Evolutionary conservation across 2,113 vertebrate genomes (phyloP).

Genomic region (Pantherophis guttatus): DNA sequence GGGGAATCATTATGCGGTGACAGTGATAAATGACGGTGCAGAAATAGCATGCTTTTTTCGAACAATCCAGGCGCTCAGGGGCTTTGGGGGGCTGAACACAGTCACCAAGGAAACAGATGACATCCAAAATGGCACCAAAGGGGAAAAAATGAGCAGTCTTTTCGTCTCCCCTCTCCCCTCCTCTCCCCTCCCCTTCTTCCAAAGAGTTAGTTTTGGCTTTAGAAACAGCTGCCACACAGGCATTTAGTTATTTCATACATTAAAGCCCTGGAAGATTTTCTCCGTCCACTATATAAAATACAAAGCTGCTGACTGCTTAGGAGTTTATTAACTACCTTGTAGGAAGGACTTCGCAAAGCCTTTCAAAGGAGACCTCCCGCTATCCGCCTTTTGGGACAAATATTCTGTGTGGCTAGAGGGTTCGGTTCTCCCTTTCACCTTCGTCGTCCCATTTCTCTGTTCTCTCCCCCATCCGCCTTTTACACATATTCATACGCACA

Average conservation of each 20-base stretch:
- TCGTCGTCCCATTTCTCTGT: not conserved
- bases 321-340: conserved; percentile 51
- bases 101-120: conserved; percentile 98
- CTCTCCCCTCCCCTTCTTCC: conserved; percentile 5
- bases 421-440: not conserved
- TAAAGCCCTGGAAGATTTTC: conserved; percentile 55
- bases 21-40: conserved; percentile 99
- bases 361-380: not conserved
- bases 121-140: conserved; percentile 93
- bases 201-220: conserved; percentile 82
- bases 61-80: conserved; percentile 90
- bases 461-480: not conserved
- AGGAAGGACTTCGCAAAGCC: not conserved
- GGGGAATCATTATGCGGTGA: conserved; percentile 99
- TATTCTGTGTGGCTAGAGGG: not conserved
- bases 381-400: not conserved
- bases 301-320: conserved; percentile 52
- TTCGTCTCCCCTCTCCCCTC: conserved; percentile 37
- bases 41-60: conserved; percentile 85
- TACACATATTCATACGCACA: not conserved
- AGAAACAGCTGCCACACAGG: conserved; percentile 82
- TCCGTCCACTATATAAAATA: conserved; percentile 52
- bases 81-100: conserved; percentile 86
- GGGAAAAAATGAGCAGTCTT: conserved; percentile 78
- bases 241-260: conserved; percentile 66